phyloP scores from a whole-genome alignment of 2,797 vertebrate species.

The Gallinago solitaria region DNA sequence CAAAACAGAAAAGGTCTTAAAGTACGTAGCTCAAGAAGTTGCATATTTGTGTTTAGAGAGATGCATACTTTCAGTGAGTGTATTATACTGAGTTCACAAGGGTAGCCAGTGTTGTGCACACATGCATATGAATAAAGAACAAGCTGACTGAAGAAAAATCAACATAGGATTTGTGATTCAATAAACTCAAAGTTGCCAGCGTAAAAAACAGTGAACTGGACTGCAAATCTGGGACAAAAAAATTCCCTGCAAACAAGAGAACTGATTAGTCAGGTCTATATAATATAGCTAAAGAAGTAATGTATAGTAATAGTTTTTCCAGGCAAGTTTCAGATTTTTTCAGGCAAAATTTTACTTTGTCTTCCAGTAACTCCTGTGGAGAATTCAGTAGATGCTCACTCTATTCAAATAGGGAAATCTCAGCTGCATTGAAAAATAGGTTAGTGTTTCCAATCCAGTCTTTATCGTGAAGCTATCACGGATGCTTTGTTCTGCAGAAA shows the following conservation, averaged over 20 bases:
- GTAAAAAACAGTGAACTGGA: not conserved
- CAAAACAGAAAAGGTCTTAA: not conserved
- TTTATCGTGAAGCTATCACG: rapidly evolving
- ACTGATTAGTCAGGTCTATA: not conserved
- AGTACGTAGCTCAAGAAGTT: not conserved
- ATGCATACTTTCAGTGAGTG: not conserved
- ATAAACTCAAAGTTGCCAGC: not conserved
- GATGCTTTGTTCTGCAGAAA: not conserved
- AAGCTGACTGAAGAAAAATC: not conserved
- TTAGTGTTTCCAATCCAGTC: not conserved
- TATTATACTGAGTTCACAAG: not conserved
- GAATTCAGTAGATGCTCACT: not conserved
- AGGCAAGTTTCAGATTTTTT: not conserved
- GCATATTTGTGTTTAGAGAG: not conserved
- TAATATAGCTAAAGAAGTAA: not conserved
- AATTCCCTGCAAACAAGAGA: not conserved
- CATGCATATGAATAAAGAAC: not conserved
- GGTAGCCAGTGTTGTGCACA: not conserved
- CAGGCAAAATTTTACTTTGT: not conserved
- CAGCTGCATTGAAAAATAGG: not conserved
- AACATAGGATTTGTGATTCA: not conserved
- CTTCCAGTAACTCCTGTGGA: not conserved
- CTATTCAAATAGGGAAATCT: not conserved
- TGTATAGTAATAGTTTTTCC: not conserved
- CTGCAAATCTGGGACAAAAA: not conserved